Evolutionary conservation across 2,113 vertebrate genomes (phyloP).

Genomic region (Dermatemys mawii): DNA sequence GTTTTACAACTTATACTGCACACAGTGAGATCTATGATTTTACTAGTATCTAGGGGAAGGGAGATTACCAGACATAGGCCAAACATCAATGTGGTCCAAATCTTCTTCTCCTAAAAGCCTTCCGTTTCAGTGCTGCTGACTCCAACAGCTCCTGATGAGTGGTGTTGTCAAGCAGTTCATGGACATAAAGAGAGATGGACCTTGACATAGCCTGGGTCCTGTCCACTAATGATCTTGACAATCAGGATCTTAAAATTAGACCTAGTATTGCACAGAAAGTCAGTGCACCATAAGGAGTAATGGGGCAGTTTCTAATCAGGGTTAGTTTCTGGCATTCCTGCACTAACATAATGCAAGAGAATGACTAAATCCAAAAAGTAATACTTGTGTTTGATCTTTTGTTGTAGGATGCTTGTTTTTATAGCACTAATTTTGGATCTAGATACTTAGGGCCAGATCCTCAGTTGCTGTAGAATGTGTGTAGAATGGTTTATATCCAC

Average conservation of each 20-base stretch:
- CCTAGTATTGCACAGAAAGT: background rate
- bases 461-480: background rate
- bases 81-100: background rate
- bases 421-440: background rate
- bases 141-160: background rate
- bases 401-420: background rate
- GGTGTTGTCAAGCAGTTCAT: background rate
- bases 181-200: background rate
- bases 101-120: background rate
- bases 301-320: background rate
- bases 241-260: background rate
- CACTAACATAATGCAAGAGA: background rate
- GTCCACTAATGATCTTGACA: background rate
- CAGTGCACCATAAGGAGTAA: background rate
- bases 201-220: background rate
- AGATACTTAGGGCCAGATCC: background rate
- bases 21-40: background rate
- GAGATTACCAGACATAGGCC: background rate
- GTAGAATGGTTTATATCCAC: background rate
- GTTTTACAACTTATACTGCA: no score
- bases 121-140: background rate
- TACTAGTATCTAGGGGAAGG: background rate
- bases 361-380: background rate
- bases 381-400: background rate
- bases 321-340: background rate